Percentiles rank a stretch among this genome's conserved stretches.
phyloP scores from a whole-genome alignment of 2,888 invertebrate species.

The Zelleria hepariella region DNA sequence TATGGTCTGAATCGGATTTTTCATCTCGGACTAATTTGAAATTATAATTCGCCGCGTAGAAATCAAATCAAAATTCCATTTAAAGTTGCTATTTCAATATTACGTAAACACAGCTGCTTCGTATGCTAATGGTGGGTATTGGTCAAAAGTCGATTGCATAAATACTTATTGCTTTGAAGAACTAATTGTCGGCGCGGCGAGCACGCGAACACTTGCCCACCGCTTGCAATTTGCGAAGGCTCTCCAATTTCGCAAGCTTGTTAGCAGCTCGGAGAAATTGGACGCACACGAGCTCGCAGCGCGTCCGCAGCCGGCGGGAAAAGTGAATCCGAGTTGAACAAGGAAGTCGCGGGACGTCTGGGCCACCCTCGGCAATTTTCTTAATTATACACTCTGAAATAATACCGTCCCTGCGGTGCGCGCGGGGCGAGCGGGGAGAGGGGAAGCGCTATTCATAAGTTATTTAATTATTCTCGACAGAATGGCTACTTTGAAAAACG shows the following conservation, averaged over 20 bases:
- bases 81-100: slow-evolving; percentile 65
- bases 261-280: not conserved
- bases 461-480: not conserved
- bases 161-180: not conserved
- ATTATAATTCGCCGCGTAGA: slow-evolving; percentile 63
- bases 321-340: not conserved
- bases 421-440: not conserved
- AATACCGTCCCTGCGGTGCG: not conserved
- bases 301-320: not conserved
- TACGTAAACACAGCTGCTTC: slow-evolving; percentile 23
- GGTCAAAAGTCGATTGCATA: not conserved
- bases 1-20: slow-evolving; percentile 65
- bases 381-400: not conserved
- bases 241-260: not conserved
- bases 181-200: not conserved
- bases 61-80: slow-evolving; percentile 72
- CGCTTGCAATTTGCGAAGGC: not conserved
- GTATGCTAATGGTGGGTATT: not conserved
- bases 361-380: not conserved
- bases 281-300: not conserved
- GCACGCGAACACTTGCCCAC: not conserved
- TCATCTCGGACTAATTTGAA: slow-evolving; percentile 67
- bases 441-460: not conserved
- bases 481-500: not conserved
- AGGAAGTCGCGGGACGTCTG: not conserved